Conservation (phyloP, 1,140 invertebrate genomes). For the Harpegnathos saltator region DNA sequence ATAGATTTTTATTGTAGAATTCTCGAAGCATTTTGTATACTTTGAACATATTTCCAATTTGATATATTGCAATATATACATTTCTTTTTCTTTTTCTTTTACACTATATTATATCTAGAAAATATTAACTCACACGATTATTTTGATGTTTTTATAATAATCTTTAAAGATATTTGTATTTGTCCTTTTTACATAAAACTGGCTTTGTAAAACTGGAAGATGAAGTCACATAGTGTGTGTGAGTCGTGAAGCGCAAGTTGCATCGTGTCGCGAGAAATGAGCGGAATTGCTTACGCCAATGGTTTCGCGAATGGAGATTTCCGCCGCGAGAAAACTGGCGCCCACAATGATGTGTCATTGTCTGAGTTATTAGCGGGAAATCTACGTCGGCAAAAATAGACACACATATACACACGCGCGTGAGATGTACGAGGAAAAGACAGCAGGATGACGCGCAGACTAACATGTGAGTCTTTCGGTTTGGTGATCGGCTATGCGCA, state of each 20-base stretch:
- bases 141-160: background rate
- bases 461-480: background rate
- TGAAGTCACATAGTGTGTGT: conserved; percentile 21
- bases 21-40: background rate
- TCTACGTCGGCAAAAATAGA: conserved; percentile 61
- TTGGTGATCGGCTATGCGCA: background rate
- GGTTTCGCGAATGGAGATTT: conserved; percentile 80
- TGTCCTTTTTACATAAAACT: background rate
- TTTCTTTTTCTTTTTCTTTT: background rate
- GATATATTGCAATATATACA: background rate
- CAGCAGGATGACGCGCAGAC: background rate
- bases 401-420: background rate
- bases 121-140: background rate
- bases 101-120: no score
- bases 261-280: conserved; percentile 20
- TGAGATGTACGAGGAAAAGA: conserved; percentile 16
- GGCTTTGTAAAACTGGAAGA: background rate
- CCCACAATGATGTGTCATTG: conserved; percentile 64
- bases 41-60: background rate
- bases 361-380: conserved; percentile 75
- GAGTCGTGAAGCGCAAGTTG: background rate
- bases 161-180: no score
- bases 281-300: conserved; percentile 75
- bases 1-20: background rate
- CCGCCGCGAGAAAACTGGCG: conserved; percentile 65